phyloP scores from a whole-genome alignment of 2,888 invertebrate genomes.

The Ophion slaviceki region DNA sequence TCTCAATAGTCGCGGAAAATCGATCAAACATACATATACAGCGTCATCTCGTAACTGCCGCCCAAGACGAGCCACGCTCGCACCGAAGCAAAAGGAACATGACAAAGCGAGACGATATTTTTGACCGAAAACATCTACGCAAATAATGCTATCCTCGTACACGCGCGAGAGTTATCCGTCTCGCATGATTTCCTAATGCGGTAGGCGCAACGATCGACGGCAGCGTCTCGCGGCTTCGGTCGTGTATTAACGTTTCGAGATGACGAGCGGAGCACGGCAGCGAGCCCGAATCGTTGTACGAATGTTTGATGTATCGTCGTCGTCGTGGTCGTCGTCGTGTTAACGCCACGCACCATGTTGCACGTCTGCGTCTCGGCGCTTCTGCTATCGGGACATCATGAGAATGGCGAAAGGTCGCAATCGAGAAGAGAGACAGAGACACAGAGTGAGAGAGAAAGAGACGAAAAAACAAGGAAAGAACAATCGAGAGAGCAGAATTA shows the following conservation, averaged over 20 bases:
- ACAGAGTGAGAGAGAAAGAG: neutral
- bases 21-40: too few species aligned
- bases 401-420: slow-evolving; percentile 11
- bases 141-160: neutral
- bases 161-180: neutral
- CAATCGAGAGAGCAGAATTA: neutral
- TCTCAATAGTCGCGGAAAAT: too few species aligned
- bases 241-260: neutral
- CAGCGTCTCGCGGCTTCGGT: slow-evolving; percentile 67
- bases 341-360: slow-evolving; percentile 79
- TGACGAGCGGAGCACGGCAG: neutral
- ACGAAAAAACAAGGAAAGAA: neutral
- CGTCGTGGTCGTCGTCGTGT: slow-evolving; percentile 48
- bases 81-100: neutral
- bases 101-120: neutral
- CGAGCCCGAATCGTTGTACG: slow-evolving; percentile 1
- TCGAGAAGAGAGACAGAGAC: neutral
- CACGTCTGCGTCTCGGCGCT: slow-evolving; percentile 82
- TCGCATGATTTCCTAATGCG: slow-evolving; percentile 52
- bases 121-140: neutral
- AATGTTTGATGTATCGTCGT: neutral
- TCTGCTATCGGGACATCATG: slow-evolving; percentile 78
- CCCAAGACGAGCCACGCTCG: neutral
- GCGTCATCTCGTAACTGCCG: too few species aligned
- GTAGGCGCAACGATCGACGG: slow-evolving; percentile 64